Percentiles rank a stretch among this genome's conserved stretches.
These are phyloP conservation scores for Nothura maculosa DNA, from an alignment of 2,797 vertebrate genomes.

Conservation along the genomic window DNA sequence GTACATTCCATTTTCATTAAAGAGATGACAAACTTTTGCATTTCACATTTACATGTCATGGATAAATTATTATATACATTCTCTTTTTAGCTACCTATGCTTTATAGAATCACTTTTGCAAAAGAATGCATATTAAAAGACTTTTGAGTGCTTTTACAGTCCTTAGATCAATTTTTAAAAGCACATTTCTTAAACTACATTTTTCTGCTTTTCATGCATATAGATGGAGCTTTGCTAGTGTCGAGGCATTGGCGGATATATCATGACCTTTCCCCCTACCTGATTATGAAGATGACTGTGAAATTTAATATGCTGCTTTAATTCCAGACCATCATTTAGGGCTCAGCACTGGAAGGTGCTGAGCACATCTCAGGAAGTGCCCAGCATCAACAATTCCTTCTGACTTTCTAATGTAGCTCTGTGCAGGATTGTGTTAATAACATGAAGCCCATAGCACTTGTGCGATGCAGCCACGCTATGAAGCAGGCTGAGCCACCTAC, in stretches of 20 bases:
- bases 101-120: background rate
- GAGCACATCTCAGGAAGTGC: rapidly evolving
- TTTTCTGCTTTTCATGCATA: constrained; percentile 36
- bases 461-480: background rate
- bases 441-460: background rate
- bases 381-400: background rate
- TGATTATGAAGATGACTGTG: constrained; percentile 38
- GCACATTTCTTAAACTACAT: constrained; percentile 17
- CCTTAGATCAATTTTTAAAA: constrained; percentile 26
- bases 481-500: constrained; percentile 7
- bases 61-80: constrained; percentile 19
- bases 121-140: constrained; percentile 1
- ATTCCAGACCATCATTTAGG: constrained; percentile 24
- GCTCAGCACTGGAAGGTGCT: constrained; percentile 1
- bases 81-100: background rate
- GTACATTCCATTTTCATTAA: background rate
- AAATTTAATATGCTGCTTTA: constrained; percentile 39
- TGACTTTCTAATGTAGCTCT: rapidly evolving
- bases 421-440: background rate
- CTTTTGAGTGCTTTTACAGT: background rate
- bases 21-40: background rate
- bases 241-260: background rate
- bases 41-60: background rate
- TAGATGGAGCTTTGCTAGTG: background rate
- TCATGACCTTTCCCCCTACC: background rate